Percentiles rank a stretch among this genome's conserved stretches.
Evolutionary conservation across 1,140 invertebrate species (phyloP).

Genomic region (Trinorchestia longiramus): DNA sequence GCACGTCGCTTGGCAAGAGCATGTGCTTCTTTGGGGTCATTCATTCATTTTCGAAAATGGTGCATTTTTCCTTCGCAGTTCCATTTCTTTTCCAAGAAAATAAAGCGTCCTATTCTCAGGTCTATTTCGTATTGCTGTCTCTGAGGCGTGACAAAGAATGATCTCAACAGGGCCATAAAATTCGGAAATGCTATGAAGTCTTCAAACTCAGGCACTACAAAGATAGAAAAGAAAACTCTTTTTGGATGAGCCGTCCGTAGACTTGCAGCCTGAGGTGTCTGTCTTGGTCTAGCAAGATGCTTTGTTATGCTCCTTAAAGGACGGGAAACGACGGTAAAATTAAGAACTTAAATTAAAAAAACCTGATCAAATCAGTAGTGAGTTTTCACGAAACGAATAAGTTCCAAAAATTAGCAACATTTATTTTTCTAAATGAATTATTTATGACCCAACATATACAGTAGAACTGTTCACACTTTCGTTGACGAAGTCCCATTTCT

Average conservation of each 20-base stretch:
- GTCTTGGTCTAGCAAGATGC: neutral
- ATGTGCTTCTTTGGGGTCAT: too few relatives aligned
- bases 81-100: neutral
- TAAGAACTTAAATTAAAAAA: neutral
- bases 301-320: neutral
- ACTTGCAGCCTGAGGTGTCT: neutral
- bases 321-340: neutral
- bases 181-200: neutral
- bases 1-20: too few relatives aligned
- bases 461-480: too few relatives aligned
- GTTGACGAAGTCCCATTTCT: too few relatives aligned
- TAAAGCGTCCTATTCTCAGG: neutral
- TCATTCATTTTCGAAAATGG: too few relatives aligned
- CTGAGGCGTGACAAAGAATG: neutral
- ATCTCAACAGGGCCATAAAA: neutral
- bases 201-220: neutral
- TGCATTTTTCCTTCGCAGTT: too few relatives aligned
- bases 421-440: neutral
- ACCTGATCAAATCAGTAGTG: neutral
- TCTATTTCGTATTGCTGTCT: neutral
- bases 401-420: neutral
- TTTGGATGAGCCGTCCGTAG: neutral
- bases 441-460: too few relatives aligned
- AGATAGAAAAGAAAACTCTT: neutral
- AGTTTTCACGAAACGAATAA: neutral